phyloP scores from a whole-genome alignment of 2,888 invertebrate genomes.

The Dryococelus australis region DNA sequence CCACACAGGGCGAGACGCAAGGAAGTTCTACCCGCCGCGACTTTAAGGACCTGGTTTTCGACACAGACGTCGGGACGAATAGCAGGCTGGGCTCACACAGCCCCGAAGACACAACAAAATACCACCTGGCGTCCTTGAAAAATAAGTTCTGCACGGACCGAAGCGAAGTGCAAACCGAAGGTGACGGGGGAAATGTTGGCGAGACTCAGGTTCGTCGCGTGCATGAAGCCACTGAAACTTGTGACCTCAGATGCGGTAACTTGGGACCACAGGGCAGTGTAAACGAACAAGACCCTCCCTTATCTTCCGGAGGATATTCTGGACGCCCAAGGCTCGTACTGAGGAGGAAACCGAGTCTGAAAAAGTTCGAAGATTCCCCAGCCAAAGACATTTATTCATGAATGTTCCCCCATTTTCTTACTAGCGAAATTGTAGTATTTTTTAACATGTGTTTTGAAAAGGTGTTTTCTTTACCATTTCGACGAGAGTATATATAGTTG shows the following conservation, averaged over 20 bases:
- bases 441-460: too few relatives aligned
- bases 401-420: too few relatives aligned
- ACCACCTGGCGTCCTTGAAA: too few relatives aligned
- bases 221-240: not conserved
- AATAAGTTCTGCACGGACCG: too few relatives aligned
- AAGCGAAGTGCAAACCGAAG: too few relatives aligned
- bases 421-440: too few relatives aligned
- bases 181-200: not conserved
- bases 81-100: not conserved
- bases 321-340: not conserved
- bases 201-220: not conserved
- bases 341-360: not conserved
- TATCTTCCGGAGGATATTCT: not conserved
- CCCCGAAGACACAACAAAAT: not conserved
- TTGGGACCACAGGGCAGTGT: not conserved
- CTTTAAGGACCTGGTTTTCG: not conserved
- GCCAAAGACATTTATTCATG: not conserved
- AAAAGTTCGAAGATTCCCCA: not conserved
- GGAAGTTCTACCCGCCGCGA: not conserved
- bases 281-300: not conserved
- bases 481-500: too few relatives aligned
- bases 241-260: not conserved
- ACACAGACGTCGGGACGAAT: not conserved
- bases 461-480: too few relatives aligned
- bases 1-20: not conserved